Conservation (phyloP, 2,888 invertebrate genomes). For the Conistra vaccinii region DNA sequence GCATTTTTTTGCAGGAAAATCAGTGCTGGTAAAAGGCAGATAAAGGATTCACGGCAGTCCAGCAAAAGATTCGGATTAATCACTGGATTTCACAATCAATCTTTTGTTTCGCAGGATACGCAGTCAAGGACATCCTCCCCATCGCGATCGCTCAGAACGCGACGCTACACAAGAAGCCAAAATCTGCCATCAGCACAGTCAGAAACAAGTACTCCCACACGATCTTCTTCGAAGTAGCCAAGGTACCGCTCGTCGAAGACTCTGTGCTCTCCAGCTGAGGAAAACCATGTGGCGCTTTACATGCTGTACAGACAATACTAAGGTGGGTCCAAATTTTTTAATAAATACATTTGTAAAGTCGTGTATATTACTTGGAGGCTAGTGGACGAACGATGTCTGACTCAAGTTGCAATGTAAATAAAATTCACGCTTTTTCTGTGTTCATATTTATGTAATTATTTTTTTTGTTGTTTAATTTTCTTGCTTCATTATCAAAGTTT, state of each 20-base stretch:
- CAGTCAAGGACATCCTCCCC: slow-evolving; percentile 93
- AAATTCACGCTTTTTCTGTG: slow-evolving; percentile 50
- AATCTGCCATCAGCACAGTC: slow-evolving; percentile 95
- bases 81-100: background rate
- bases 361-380: slow-evolving; percentile 62
- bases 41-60: background rate
- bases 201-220: slow-evolving; percentile 98
- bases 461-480: slow-evolving; percentile 60
- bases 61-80: background rate
- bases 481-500: slow-evolving; percentile 45
- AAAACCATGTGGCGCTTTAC: slow-evolving; percentile 76
- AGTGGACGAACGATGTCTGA: slow-evolving; percentile 53
- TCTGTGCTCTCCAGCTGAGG: slow-evolving; percentile 82
- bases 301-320: slow-evolving; percentile 73
- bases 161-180: slow-evolving; percentile 94
- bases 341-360: slow-evolving; percentile 66
- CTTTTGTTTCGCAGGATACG: slow-evolving; percentile 91
- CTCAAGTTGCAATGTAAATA: slow-evolving; percentile 65
- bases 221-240: slow-evolving; percentile 98
- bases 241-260: slow-evolving; percentile 92
- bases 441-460: slow-evolving; percentile 46
- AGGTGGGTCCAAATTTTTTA: slow-evolving; percentile 83
- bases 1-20: background rate
- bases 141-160: slow-evolving; percentile 94
- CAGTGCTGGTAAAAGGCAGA: background rate